Base-by-base conservation (phyloP, 1,140 invertebrate species). In the Drosophila nigrodunni region DNA sequence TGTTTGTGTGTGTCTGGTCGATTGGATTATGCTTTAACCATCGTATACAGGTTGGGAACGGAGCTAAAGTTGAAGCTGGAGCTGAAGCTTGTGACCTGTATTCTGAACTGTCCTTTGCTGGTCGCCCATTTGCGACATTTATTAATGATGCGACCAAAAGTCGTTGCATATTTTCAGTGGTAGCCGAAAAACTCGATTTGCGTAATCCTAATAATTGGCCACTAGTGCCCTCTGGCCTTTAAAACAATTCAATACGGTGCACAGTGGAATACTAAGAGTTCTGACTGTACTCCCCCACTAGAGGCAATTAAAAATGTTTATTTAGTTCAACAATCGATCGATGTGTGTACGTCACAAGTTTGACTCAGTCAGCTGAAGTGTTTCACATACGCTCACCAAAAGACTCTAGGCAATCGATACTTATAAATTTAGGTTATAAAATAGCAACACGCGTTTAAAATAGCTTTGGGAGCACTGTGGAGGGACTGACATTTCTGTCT, bases 161-260 rank as follows among this genome's bases (percentile, higher is more conserved):
- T 79, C 81, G 65, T 73, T 55, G 76, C 52, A 74, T 59, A 87
- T 60, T 75, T 71, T 52, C 43, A 59, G 60, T 7, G 74, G 47
- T 43, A 59, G 35, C 49, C 57, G 9, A 60, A 71, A 81, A 44
- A 55, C 6, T 7, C 77, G 77, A 83, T 87, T 83, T 74, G 77
- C 55, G 76, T 87, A 87, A 86, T 88, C 80, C 65, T 70, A 88
- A 83, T 87, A 87, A 87, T 87, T 88, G 83, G 80, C 66, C 72
- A 13, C 65, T n/a, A 49, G 6, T 70, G 67, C 60, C 71, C 54
- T 35, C 57, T 69, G 65, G 44, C 77, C 61, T 68, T 74, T 55
- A 44, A 47, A 39, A 9, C 21, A 15, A 71, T 88, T 88, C 83
- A 85, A 87, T 88, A 88, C 37, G 77, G 47, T 39, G 25, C 25